Base-by-base conservation (phyloP, 2,888 invertebrate species). In the Amphimallon solstitiale region DNA sequence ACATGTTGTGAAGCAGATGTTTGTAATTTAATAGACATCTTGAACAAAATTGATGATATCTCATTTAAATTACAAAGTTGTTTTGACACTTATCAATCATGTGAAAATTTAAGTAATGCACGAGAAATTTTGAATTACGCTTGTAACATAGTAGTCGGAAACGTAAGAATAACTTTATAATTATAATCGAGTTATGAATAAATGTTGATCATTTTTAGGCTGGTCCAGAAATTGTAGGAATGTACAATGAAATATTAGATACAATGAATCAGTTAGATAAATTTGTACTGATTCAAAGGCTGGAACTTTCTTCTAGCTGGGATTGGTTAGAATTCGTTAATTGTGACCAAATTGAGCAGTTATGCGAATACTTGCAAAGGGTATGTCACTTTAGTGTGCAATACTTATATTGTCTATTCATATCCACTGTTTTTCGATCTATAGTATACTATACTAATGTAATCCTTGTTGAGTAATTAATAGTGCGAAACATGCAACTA, bases 41-140 rank as follows among this genome's bases (percentile, higher is more conserved):
- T 86, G 49, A 77, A 84, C 56, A 78, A 79, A 54, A 81, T 86
- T 40, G 72, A 80, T 63, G 83, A 85, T 70, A 71, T 81, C 15
- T 71, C 77, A 48, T 85, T 85, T 73, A 79, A 84, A 54, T 77
- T 83, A 60, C 74, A 84, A 63, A 83, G 82, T 70, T 86, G 85
- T 56, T 51, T 70, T n/a, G 51, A 67, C 63, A 60, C 70, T 12
- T 72, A 71, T 49, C 17, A 38, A 21, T 71, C 37, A 23, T 74
- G 72, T 46, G 49, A 14, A 17, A 61, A 23, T 29, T 49, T 70
- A n/a, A 67, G 72, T 3, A 76, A 76, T 70, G 71, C 76, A 0
- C 61, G 68, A 23, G 72, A 67, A 62, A 63, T 79, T 51, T 72
- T 79, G 52, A 63, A 68, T 40, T 77, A 78, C 69, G 77, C 70